Conservation (phyloP, 2,797 vertebrate species). For the Hephaestus fuliginosus region DNA sequence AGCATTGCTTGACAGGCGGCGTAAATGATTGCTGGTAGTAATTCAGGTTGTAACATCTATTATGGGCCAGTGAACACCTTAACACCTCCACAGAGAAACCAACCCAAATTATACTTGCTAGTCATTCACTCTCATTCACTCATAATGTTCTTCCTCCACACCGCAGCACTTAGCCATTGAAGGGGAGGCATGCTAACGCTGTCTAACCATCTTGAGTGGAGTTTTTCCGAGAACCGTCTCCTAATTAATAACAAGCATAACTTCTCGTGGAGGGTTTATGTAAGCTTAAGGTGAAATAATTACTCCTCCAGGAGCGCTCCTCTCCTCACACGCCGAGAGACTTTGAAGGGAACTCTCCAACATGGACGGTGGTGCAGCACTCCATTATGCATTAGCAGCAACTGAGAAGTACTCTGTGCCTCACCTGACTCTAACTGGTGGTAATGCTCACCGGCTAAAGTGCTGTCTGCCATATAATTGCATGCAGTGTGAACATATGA, state of each 20-base stretch:
- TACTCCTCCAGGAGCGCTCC: slow-evolving; percentile 42
- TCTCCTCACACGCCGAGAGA: slow-evolving; percentile 40
- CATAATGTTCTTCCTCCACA: slow-evolving; percentile 58
- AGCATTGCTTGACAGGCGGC: slow-evolving; percentile 49
- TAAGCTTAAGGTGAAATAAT: slow-evolving; percentile 71
- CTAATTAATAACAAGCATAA: slow-evolving; percentile 77
- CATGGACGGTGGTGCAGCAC: slow-evolving; percentile 38
- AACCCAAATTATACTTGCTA: slow-evolving; percentile 72
- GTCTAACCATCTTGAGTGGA: slow-evolving; percentile 69
- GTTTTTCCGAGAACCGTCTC: slow-evolving; percentile 55
- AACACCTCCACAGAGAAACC: slow-evolving; percentile 68
- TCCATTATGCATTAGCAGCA: slow-evolving; percentile 68
- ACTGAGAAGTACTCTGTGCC: slow-evolving; percentile 52
- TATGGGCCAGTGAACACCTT: slow-evolving; percentile 77
- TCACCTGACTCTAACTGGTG: slow-evolving; percentile 55
- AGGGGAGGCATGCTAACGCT: slow-evolving; percentile 63
- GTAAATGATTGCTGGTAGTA: slow-evolving; percentile 79
- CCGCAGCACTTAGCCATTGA: slow-evolving; percentile 72
- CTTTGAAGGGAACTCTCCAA: slow-evolving; percentile 67
- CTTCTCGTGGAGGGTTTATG: slow-evolving; percentile 61
- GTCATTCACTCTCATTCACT: slow-evolving; percentile 76
- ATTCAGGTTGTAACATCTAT: slow-evolving; percentile 80
- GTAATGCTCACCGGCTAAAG: slow-evolving; percentile 50
- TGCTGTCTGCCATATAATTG: slow-evolving; percentile 58
- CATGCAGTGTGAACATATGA: slow-evolving; percentile 61